A percentile compares a stretch with the other conserved stretches of the same genome.
These are phyloP conservation scores for Homalodisca vitripennis DNA, from an alignment of 1,140 invertebrate genomes.

Conservation along the genomic window DNA sequence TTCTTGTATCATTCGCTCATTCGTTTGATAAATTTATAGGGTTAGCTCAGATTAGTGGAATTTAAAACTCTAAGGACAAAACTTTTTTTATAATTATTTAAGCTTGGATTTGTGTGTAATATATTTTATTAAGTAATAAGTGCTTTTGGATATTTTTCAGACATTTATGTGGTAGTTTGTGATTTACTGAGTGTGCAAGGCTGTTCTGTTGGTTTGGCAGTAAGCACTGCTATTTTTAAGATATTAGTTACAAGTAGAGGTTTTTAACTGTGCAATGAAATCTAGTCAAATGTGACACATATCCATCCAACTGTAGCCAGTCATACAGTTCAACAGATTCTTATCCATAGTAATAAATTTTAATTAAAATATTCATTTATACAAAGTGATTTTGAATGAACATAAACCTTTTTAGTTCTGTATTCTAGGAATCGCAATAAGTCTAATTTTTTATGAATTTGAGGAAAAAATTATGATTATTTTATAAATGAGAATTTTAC, in stretches of 20 bases:
- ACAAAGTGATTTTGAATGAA: not conserved
- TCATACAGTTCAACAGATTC: not conserved
- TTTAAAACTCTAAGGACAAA: not conserved
- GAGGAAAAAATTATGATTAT: not conserved
- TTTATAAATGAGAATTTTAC: not conserved
- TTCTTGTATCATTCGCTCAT: constrained; percentile 4
- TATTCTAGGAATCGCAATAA: not conserved
- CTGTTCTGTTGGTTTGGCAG: not conserved
- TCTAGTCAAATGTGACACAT: constrained; percentile 14
- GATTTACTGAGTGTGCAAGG: not conserved
- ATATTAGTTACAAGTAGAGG: not conserved
- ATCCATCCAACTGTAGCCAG: not conserved
- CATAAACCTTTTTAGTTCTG: not conserved
- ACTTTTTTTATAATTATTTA: not conserved
- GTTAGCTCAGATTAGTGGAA: not conserved
- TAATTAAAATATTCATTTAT: not conserved
- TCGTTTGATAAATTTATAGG: constrained; percentile 3
- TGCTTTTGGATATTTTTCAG: constrained; percentile 4
- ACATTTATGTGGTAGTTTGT: not conserved
- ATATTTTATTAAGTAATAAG: constrained; percentile 5
- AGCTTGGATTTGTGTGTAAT: not conserved
- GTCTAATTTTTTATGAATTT: not conserved
- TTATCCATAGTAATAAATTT: not conserved
- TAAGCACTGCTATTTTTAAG: not conserved
- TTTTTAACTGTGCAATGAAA: constrained; percentile 11